phyloP scores from a whole-genome alignment of 1,140 invertebrate genomes.

The Neocloeon triangulifer region DNA sequence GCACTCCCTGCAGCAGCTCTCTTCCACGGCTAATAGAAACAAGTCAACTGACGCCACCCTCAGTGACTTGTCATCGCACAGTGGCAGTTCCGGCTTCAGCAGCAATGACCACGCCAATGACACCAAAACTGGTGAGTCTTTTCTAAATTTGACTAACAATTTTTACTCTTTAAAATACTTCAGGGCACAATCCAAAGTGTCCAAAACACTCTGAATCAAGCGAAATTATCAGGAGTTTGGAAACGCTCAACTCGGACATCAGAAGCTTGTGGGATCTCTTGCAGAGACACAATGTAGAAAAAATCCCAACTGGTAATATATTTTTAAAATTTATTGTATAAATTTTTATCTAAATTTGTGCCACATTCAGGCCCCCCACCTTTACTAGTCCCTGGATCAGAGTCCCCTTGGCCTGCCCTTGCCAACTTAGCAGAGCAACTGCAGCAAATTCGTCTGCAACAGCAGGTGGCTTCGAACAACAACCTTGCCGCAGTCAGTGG shows the following conservation, averaged over 20 bases:
- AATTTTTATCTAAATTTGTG: no score
- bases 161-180: background rate
- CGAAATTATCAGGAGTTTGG: slow-evolving; percentile 41
- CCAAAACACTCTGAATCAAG: slow-evolving; percentile 32
- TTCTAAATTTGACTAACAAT: background rate
- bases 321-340: no score
- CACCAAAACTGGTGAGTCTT: background rate
- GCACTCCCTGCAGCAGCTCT: slow-evolving; percentile 30
- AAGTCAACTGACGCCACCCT: slow-evolving; percentile 25
- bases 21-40: slow-evolving; percentile 12
- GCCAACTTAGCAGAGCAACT: slow-evolving; percentile 17
- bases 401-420: slow-evolving; percentile 19
- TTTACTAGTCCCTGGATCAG: slow-evolving; percentile 16
- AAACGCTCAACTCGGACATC: slow-evolving; percentile 45
- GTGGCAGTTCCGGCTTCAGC: slow-evolving; percentile 40
- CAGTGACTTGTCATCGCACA: slow-evolving; percentile 39
- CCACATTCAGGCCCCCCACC: background rate
- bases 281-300: slow-evolving; percentile 31
- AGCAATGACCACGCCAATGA: slow-evolving; percentile 26
- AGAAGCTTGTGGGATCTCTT: slow-evolving; percentile 43
- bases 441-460: slow-evolving; percentile 16
- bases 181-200: slow-evolving; percentile 1
- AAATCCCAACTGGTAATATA: slow-evolving; percentile 23
- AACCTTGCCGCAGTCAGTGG: slow-evolving; percentile 19
- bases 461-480: slow-evolving; percentile 22